Conservation (phyloP, 2,888 invertebrate species). For the Ormyrus thymus region DNA sequence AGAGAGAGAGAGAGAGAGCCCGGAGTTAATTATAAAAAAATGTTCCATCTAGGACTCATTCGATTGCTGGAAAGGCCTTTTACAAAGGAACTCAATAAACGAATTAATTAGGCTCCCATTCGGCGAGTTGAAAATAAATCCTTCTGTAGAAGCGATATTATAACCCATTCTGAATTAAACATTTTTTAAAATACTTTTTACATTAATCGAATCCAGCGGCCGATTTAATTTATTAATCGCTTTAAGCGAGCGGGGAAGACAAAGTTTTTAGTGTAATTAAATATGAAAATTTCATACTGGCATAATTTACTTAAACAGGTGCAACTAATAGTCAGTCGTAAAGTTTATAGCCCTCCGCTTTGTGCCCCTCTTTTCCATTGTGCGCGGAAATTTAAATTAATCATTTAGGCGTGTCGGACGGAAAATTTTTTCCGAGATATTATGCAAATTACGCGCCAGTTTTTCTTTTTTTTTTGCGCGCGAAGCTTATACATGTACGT, state of each 20-base stretch:
- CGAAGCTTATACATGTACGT: background rate
- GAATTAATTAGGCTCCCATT: too few species aligned
- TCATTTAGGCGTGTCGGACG: slow-evolving; percentile 8
- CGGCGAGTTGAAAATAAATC: too few species aligned
- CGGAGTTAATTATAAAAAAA: slow-evolving; percentile 40
- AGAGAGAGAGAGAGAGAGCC: background rate
- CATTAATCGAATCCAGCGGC: background rate
- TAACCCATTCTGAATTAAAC: too few species aligned
- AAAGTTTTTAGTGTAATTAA: background rate
- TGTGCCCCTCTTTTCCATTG: background rate
- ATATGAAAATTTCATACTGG: slow-evolving; percentile 12
- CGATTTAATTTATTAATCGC: background rate
- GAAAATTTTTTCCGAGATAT: slow-evolving; percentile 4
- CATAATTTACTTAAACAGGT: slow-evolving; percentile 19
- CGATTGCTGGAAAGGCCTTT: background rate
- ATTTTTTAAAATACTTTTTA: too few species aligned
- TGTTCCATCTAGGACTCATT: background rate
- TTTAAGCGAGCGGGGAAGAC: background rate
- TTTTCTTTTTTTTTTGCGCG: background rate
- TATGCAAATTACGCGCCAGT: slow-evolving; percentile 30
- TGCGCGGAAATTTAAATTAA: slow-evolving; percentile 22
- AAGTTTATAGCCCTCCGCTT: background rate
- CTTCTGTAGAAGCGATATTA: too few species aligned
- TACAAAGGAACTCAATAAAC: too few species aligned
- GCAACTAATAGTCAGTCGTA: slow-evolving; percentile 27